These are phyloP conservation scores for Tapirus terrestris DNA, from an alignment of 2,113 vertebrate genomes.

Conservation along the genomic window DNA sequence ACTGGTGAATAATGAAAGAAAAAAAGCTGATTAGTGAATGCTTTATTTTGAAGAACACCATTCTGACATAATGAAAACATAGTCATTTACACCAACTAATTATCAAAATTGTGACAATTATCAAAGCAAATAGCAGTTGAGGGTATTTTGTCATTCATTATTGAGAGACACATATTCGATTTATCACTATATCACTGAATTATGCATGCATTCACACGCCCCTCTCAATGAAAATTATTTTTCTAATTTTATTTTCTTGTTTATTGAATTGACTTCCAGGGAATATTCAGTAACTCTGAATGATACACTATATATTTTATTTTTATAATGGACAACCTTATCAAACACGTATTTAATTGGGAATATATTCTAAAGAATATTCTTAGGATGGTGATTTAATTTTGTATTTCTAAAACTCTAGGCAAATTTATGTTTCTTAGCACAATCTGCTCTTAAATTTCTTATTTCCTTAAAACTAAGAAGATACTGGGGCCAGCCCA, in stretches of 20 bases:
- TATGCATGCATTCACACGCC: not conserved
- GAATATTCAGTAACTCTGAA: not conserved
- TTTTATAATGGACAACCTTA: not conserved
- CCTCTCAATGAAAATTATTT: not conserved
- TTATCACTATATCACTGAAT: not conserved
- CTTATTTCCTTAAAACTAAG: not conserved
- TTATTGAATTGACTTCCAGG: not conserved
- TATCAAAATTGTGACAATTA: conserved; percentile 19
- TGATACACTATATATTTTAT: not conserved
- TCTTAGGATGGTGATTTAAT: not conserved
- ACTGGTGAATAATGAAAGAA: not conserved
- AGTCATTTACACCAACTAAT: not conserved
- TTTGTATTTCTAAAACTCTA: not conserved
- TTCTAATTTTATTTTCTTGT: not conserved
- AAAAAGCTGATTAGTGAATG: not conserved
- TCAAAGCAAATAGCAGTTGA: not conserved
- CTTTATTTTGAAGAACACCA: not conserved
- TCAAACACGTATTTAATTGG: not conserved
- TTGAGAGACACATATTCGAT: not conserved
- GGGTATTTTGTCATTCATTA: not conserved
- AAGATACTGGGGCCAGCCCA: not conserved
- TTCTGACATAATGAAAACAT: not conserved
- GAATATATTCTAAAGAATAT: not conserved
- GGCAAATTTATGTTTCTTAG: not conserved
- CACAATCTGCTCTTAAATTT: not conserved